Evolutionary conservation across 2,797 vertebrate genomes (phyloP), one percentile per base, ranked within the genome.

Genomic region (Anniella stebbinsi): DNA sequence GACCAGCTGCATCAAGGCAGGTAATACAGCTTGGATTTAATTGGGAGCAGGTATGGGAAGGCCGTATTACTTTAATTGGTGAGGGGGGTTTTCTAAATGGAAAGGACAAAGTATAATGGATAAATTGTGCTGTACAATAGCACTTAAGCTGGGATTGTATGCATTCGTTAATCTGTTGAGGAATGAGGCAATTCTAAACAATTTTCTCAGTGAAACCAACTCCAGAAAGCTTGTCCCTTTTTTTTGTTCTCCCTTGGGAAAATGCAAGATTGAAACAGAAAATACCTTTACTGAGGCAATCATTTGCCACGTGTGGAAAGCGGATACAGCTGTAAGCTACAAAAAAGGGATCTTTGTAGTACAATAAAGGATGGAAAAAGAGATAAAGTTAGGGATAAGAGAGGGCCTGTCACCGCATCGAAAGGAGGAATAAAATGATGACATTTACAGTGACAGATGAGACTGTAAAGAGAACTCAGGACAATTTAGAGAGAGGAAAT

Each of bases 101-200:
- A 98, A 98, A 98, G 98, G 98, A 99, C 98, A 98, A 99, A 99
- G 98, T 99, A 99, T 99, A 99, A 99, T 99, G 98, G 98, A 98
- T 98, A 99, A 99, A 99, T 99, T 99, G 99, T 98, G 98, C 97
- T 84, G 96, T 98, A 99, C 98, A 99, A 99, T 99, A 98, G 97
- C 97, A 98, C 97, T 98, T 98, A 98, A 98, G 94, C 97, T 80
- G 94, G 98, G 98, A 98, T 99, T 99, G 98, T 99, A 98, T 98
- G 98, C 98, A 98, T 98, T 98, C 97, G 97, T 98, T 99, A 99
- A 99, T 99, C 99, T 99, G 98, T 98, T 98, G 98, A 98, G 99
- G 99, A 99, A 99, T 98, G 99, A 99, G 98, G 98, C 98, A 98
- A 99, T 99, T 99, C 98, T 98, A 98, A 98, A 98, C 98, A 98